phyloP scores from a whole-genome alignment of 2,888 invertebrate species.

The Apomyelois bistriatella region DNA sequence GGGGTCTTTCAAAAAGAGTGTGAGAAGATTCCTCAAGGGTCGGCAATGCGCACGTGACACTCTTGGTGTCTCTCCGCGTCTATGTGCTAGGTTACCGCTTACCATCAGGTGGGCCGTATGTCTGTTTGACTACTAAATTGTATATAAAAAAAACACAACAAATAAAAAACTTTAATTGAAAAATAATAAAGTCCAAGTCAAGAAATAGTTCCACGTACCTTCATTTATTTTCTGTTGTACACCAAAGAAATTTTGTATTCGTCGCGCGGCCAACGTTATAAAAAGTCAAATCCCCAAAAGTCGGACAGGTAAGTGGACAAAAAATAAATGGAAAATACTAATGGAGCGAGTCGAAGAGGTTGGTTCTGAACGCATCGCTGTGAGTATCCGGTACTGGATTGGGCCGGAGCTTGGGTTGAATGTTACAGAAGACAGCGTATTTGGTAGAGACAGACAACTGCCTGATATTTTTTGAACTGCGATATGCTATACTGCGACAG shows the following conservation, averaged over 20 bases:
- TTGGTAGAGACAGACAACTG: no score
- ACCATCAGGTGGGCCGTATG: no score
- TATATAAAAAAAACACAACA: no score
- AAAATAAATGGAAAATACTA: conserved; percentile 80
- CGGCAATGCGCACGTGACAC: no score
- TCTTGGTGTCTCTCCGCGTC: no score
- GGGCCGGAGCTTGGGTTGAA: not conserved
- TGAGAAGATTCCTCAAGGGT: no score
- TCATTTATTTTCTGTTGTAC: conserved; percentile 72
- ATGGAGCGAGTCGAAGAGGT: conserved; percentile 73
- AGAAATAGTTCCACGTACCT: conserved; percentile 61
- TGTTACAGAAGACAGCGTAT: not conserved
- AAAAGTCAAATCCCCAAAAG: conserved; percentile 75
- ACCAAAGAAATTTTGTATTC: conserved; percentile 75
- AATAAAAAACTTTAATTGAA: conserved; percentile 56
- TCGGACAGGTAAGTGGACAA: conserved; percentile 79
- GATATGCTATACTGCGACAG: no score
- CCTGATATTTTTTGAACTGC: no score
- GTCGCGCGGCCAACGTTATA: conserved; percentile 69
- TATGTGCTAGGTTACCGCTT: no score
- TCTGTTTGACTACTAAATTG: no score
- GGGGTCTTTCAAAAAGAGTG: no score
- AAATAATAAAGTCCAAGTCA: conserved; percentile 52
- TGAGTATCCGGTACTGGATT: conserved; percentile 38
- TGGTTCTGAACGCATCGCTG: conserved; percentile 43